Conservation (phyloP, 2,888 invertebrate species). For the Pachycephus smyrnensis region DNA sequence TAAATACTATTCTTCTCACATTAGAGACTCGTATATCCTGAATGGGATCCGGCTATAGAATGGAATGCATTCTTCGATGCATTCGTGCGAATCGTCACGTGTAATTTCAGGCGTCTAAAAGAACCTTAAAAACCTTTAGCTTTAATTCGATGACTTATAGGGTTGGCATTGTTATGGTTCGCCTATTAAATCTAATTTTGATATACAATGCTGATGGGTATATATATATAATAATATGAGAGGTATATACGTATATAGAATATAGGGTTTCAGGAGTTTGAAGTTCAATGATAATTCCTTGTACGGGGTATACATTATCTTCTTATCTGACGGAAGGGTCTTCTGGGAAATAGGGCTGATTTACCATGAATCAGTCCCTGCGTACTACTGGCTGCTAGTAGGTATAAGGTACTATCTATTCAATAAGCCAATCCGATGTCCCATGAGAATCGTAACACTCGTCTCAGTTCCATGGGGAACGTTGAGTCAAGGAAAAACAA, state of each 20-base stretch:
- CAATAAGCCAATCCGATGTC: neutral
- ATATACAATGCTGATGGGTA: neutral
- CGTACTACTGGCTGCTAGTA: neutral
- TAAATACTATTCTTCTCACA: neutral
- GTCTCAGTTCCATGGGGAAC: neutral
- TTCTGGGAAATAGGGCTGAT: neutral
- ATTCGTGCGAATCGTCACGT: neutral
- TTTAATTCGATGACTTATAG: neutral
- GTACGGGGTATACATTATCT: neutral
- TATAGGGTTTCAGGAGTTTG: neutral
- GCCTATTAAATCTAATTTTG: neutral
- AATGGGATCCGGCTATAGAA: neutral
- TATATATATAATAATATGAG: too few species aligned
- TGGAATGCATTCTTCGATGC: neutral
- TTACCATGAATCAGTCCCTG: neutral
- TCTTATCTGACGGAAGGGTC: neutral
- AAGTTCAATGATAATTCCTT: neutral
- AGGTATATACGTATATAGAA: neutral
- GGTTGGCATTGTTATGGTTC: neutral
- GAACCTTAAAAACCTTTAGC: neutral
- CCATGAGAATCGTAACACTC: neutral
- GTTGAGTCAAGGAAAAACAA: neutral
- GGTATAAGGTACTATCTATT: neutral
- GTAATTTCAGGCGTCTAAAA: neutral
- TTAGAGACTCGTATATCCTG: neutral